Base-by-base conservation (phyloP, 2,113 vertebrate genomes). In the Gallinago paraguaiae region DNA sequence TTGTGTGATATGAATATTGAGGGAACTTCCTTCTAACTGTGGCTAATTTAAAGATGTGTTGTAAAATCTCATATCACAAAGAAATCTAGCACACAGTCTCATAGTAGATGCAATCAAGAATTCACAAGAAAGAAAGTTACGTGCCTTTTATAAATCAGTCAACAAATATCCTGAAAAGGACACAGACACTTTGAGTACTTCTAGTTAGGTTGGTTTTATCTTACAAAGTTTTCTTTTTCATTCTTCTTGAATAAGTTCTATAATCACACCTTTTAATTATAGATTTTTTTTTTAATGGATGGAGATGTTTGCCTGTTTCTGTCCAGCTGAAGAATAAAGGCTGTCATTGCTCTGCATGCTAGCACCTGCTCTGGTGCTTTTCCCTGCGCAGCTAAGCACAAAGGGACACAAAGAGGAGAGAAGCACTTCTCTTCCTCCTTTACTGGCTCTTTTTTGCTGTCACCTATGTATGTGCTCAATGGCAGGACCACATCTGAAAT, bases 401-500 rank as follows among this genome's bases (percentile, higher is more conserved):
- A 76, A n/a, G 39, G 51, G 64, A 57, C 13, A 12, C 2, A 41
- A 46, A 54, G 6, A 16, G 43, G 25, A 59, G 25, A 59, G 28
- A 67, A 54, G 46, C 17, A 11, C 43, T 65, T 48, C 46, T 28
- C n/a, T 20, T 28, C 35, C 33, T 46, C 2, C 67, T 45, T 23
- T 0, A 1, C 37, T 37, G 22, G 45, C 59, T 48, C n/a, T 1
- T 60, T 60, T 46, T 54, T 59, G 8, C 57, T n/a, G 33, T 39
- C 24, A 37, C 5, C 16, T 30, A 10, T 0, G 1, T 30, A 10
- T 0, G 1, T 27, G 39, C 50, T 59, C 4, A 4, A 12, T 10
- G 37, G 28, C 46, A 53, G 53, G 30, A 74, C 24, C 20, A 7
- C 39, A 41, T 31, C 53, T 54, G 30, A 41, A 22, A 23, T 30